Base-by-base conservation (phyloP, 2,113 vertebrate genomes). In the Chaenogobius annularis region DNA sequence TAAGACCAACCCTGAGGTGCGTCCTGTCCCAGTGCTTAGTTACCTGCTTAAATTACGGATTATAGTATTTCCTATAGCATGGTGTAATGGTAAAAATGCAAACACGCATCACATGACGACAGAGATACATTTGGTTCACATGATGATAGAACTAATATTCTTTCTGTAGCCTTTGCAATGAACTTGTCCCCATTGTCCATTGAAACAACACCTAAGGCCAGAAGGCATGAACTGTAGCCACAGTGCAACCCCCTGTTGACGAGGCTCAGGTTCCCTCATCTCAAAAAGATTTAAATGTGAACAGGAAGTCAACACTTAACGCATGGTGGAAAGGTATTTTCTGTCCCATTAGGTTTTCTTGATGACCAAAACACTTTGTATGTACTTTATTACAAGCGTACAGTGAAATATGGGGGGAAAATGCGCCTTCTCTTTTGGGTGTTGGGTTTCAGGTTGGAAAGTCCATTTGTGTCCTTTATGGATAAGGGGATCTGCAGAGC, bases 391-490 rank as follows among this genome's bases (percentile, higher is more conserved):
- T 56, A 69, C 78, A 66, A 43, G 19, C 73, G 11, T 37, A 59
- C 66, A 46, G 59, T 31, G 15, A 12, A 17, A 54, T n/a, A 47
- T 54, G 17, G 64, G 70, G 0, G 22, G 4, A 43, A 47, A 8
- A 20, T n/a, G 1, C 44, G 47, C 44, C 70, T 69, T 78, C 66
- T 90, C 91, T 92, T 92, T 92, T 87, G 73, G 70, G 92, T 84
- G 74, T 93, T 80, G 67, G 79, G 86, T 93, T 93, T 88, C 91
- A 87, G 85, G 81, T 88, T 88, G 87, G 88, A 92, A 93, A 91
- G 87, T 86, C 88, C 83, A 76, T 87, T 89, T 86, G 75, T 80
- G 80, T 79, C 79, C 83, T 87, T 88, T 87, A 86, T 87, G 79
- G 72, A 82, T 79, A 44, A 80, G 73, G 64, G 20, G 63, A 82